Conservation (phyloP, 1,140 invertebrate species). For the Micrasema longulum region DNA sequence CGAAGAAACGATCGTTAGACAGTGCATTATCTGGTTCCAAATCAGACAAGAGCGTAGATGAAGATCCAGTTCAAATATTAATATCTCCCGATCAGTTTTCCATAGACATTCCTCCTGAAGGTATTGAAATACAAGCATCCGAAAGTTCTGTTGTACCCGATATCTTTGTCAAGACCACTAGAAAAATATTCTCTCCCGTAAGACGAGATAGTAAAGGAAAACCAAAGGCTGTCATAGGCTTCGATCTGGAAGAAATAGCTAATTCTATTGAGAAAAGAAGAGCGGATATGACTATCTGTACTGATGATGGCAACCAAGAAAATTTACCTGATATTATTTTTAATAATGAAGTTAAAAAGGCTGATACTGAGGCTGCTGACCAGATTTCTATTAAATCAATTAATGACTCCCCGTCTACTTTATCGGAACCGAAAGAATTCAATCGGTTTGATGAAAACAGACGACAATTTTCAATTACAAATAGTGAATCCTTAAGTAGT, state of each 20-base stretch:
- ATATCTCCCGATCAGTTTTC: conserved; percentile 51
- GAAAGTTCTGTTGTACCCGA: conserved; percentile 63
- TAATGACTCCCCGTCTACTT: not conserved
- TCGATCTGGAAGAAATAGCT: conserved; percentile 65
- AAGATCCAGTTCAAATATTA: conserved; percentile 49
- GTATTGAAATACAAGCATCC: conserved; percentile 63
- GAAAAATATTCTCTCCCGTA: conserved; percentile 81
- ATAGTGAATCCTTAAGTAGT: conserved; percentile 45
- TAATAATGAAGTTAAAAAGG: conserved; percentile 33
- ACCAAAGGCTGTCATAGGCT: conserved; percentile 64
- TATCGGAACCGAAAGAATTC: conserved; percentile 3
- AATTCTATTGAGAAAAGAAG: conserved; percentile 54
- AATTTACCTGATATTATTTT: conserved; percentile 52
- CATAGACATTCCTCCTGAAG: conserved; percentile 59
- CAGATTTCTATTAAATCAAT: not conserved
- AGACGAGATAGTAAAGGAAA: conserved; percentile 68
- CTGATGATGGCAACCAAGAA: conserved; percentile 38
- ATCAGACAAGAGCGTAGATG: conserved; percentile 28
- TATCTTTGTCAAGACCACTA: conserved; percentile 81
- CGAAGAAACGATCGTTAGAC: conserved; percentile 48
- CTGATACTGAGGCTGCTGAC: conserved; percentile 24
- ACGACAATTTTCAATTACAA: conserved; percentile 38
- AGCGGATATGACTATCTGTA: conserved; percentile 19
- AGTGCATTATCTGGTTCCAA: conserved; percentile 30
- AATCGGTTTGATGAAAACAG: conserved; percentile 30